A percentile compares a stretch with the other conserved stretches of the same genome.
Evolutionary conservation across 2,113 vertebrate species (phyloP).

Genomic region (Corythornis cristatus): DNA sequence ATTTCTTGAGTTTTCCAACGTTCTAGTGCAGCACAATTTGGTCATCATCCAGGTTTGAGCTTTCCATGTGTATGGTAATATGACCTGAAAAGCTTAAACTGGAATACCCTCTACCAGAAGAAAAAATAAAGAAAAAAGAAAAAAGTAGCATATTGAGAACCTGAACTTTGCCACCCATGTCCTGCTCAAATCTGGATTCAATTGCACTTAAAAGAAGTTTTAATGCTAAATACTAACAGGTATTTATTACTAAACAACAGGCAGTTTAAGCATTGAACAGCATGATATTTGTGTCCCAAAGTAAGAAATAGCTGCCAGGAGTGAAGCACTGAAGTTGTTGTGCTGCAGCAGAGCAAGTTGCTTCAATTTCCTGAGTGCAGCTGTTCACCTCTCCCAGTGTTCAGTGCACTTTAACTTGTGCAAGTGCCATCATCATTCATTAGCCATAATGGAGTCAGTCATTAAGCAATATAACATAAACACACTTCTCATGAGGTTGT

Average conservation of each 20-base stretch:
- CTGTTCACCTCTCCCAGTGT: neutral
- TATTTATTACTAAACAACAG: neutral
- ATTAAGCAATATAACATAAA: neutral
- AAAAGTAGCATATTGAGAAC: neutral
- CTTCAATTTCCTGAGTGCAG: neutral
- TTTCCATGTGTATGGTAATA: neutral
- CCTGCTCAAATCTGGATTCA: neutral
- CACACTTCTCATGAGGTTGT: neutral
- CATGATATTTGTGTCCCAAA: neutral
- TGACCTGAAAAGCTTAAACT: neutral
- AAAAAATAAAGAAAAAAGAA: neutral
- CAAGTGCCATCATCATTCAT: conserved; percentile 1
- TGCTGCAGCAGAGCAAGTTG: neutral
- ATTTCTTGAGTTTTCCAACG: neutral
- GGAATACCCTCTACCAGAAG: neutral
- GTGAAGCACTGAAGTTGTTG: neutral
- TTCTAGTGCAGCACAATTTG: neutral
- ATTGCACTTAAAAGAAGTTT: neutral
- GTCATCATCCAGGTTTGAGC: neutral
- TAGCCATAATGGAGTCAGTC: neutral
- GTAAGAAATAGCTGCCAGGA: neutral
- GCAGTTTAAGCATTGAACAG: neutral
- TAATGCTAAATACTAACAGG: neutral
- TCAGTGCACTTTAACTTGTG: neutral
- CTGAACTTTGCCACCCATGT: neutral